These are phyloP conservation scores for Callyntrura sp. DNA, from an alignment of 2,888 invertebrate species.

Conservation along the genomic window DNA sequence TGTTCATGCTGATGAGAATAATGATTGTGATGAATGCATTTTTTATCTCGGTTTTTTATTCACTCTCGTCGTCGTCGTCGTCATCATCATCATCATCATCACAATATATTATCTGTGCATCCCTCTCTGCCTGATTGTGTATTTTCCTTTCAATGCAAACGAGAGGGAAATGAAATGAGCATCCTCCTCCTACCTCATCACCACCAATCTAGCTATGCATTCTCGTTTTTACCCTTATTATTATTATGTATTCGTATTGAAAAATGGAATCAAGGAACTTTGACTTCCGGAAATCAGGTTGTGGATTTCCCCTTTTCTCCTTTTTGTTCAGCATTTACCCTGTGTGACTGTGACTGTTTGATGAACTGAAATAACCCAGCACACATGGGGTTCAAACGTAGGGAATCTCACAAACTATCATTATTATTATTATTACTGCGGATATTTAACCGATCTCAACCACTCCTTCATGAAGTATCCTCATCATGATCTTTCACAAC, in stretches of 20 bases:
- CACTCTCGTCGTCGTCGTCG: slow-evolving; percentile 43
- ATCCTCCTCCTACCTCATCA: slow-evolving; percentile 33
- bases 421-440: slow-evolving; percentile 38
- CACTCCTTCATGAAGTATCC: slow-evolving; percentile 28
- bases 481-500: slow-evolving; percentile 17
- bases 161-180: slow-evolving; percentile 51
- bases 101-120: background rate
- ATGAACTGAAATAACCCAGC: background rate
- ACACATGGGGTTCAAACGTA: background rate
- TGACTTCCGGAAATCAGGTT: slow-evolving; percentile 78
- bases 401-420: too few relatives aligned
- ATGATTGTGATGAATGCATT: slow-evolving; percentile 37
- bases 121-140: background rate
- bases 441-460: slow-evolving; percentile 51
- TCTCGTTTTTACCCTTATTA: slow-evolving; percentile 35
- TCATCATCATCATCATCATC: too few relatives aligned
- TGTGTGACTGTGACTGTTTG: background rate
- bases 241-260: slow-evolving; percentile 45
- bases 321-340: slow-evolving; percentile 36
- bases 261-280: slow-evolving; percentile 72
- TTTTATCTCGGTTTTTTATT: slow-evolving; percentile 56
- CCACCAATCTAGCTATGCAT: too few relatives aligned
- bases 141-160: slow-evolving; percentile 44
- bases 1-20: slow-evolving; percentile 46
- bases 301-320: slow-evolving; percentile 73